Percentiles rank a stretch among this genome's conserved stretches.
Conservation (phyloP, 2,113 vertebrate species). For the Mormoops blainvillei region DNA sequence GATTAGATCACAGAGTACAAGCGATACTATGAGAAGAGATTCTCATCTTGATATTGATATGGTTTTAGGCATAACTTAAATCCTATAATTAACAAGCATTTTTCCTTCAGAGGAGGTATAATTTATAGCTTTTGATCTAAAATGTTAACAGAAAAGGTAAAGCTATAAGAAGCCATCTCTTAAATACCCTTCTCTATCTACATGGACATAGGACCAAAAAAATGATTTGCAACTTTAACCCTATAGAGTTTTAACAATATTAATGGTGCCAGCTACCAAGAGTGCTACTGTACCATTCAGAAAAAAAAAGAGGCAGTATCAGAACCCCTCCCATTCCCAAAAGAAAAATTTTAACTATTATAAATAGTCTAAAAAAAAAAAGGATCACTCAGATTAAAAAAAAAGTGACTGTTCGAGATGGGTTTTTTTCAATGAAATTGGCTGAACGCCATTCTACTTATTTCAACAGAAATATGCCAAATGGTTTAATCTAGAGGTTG, state of each 20-base stretch:
- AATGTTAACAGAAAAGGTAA: not conserved
- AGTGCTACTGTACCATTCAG: not conserved
- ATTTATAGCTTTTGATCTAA: not conserved
- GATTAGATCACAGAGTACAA: not conserved
- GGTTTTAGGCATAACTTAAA: not conserved
- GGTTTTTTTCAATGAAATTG: constrained; percentile 1
- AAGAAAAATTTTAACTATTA: constrained; percentile 21
- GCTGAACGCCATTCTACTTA: not conserved
- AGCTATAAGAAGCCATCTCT: not conserved
- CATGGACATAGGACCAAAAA: not conserved
- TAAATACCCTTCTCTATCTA: not conserved
- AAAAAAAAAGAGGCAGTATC: not conserved
- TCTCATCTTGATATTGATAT: not conserved
- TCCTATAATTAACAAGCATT: not conserved
- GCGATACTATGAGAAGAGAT: not conserved
- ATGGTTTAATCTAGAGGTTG: not conserved
- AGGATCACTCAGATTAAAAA: not conserved
- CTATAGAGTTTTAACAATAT: not conserved
- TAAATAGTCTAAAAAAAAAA: constrained; percentile 18
- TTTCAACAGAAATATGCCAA: not conserved
- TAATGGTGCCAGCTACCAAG: not conserved
- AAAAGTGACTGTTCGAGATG: constrained; percentile 14
- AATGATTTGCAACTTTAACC: not conserved
- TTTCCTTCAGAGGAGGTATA: not conserved
- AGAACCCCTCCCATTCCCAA: not conserved